Percentiles rank a stretch among this genome's conserved stretches.
phyloP scores from a whole-genome alignment of 2,888 invertebrate genomes.

The Drosophila longiperda region DNA sequence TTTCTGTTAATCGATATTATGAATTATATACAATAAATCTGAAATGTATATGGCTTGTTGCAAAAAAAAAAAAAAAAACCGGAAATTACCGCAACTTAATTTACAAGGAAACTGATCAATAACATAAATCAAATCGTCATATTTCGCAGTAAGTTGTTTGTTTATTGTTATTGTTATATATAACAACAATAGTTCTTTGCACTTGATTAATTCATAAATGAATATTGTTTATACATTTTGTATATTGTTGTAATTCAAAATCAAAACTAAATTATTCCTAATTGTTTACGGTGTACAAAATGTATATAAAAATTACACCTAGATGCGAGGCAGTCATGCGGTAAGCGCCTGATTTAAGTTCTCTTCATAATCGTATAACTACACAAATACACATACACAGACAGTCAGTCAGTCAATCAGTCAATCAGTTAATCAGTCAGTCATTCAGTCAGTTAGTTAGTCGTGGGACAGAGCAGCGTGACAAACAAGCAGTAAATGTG shows the following conservation, averaged over 20 bases:
- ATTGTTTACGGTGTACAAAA: not conserved
- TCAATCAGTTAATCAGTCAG: not conserved
- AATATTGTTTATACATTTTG: not conserved
- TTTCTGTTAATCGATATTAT: not conserved
- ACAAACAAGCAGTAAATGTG: constrained; percentile 35
- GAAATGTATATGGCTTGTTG: not conserved
- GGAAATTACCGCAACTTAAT: not conserved
- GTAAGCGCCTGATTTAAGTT: constrained; percentile 36
- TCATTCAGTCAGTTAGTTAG: constrained; percentile 12
- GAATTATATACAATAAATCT: not conserved
- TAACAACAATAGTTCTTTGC: not conserved
- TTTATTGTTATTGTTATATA: not conserved
- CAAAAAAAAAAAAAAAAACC: too few species aligned
- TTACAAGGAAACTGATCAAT: not conserved
- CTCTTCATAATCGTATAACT: constrained; percentile 31
- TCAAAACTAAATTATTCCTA: not conserved
- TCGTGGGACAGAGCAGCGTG: constrained; percentile 48
- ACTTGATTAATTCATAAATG: too few species aligned
- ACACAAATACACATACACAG: not conserved
- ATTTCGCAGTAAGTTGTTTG: not conserved
- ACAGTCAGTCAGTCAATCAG: constrained; percentile 1
- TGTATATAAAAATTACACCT: not conserved
- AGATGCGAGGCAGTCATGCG: constrained; percentile 9
- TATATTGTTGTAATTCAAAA: not conserved
- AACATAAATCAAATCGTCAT: not conserved